phyloP scores from a whole-genome alignment of 2,888 invertebrate species.

The Synergus gifuensis region DNA sequence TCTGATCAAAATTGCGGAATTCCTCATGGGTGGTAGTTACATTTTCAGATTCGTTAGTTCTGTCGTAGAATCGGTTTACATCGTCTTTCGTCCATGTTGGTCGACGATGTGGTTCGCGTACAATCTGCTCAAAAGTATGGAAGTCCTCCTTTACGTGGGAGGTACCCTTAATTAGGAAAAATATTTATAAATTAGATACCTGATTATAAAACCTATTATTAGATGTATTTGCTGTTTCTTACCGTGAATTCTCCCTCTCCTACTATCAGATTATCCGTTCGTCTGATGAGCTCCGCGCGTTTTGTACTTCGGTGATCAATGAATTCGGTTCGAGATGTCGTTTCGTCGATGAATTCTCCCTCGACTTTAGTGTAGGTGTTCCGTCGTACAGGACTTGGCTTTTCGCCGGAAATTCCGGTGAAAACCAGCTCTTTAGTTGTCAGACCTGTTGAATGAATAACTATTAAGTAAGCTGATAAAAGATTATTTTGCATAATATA shows the following conservation, averaged over 20 bases:
- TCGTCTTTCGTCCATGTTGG: conserved; percentile 86
- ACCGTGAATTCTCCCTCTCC: conserved; percentile 81
- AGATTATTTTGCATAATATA: conserved; percentile 1
- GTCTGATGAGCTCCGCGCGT: conserved; percentile 81
- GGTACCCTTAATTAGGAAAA: conserved; percentile 66
- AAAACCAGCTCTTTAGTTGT: conserved; percentile 86
- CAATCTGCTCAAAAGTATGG: conserved; percentile 66
- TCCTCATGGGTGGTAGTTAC: conserved; percentile 86
- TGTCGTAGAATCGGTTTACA: conserved; percentile 68
- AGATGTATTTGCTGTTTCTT: neutral
- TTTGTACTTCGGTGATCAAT: conserved; percentile 82
- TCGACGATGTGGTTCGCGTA: conserved; percentile 79
- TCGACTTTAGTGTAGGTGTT: conserved; percentile 89
- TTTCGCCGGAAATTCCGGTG: conserved; percentile 82
- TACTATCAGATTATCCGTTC: conserved; percentile 83
- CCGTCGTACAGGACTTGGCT: conserved; percentile 83
- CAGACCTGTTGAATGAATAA: conserved; percentile 78
- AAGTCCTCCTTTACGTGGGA: conserved; percentile 75
- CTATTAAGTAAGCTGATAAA: conserved; percentile 25
- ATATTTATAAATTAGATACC: neutral
- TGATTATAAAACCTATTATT: neutral
- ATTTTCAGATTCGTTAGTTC: conserved; percentile 80
- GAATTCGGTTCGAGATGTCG: conserved; percentile 84
- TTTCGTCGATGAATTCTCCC: conserved; percentile 86
- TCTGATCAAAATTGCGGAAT: conserved; percentile 82